Evolutionary conservation across 2,113 vertebrate genomes (phyloP), one percentile per base, ranked within the genome.

Genomic region (Pituophis catenifer): DNA sequence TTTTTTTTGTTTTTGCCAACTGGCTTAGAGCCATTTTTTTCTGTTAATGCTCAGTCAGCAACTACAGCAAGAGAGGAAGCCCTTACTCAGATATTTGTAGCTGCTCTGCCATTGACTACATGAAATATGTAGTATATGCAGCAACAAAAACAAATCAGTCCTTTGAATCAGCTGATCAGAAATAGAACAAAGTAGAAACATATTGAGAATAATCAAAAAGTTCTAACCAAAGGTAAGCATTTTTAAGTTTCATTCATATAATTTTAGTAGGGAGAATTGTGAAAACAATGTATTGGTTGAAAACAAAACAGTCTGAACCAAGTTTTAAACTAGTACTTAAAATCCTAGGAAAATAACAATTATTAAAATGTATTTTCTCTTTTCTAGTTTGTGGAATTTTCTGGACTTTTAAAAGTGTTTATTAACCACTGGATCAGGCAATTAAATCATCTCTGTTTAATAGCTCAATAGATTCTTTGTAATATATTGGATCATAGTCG

Each of bases 1-100:
- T 96, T 95, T 94, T 93, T 95, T 10, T 9, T 95, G 89, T 94
- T 97, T 91, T 95, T 98, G 98, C 98, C 98, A 98, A 0, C 91
- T 99, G 98, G 98, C 98, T 89, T 81, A 88, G 59, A 38, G 97
- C 98, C 98, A 98, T 96, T 95, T 95, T 96, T 96, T 95, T 97
- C 97, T 98, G 95, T 98, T 98, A 97, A 95, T 97, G 96, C 96
- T 96, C 95, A 93, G 97, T 95, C 97, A 97, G 94, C 96, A 97
- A 94, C 95, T 92, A 1, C 70, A 87, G 13, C 92, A 93, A 95
- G 94, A 97, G 96, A 97, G 97, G 97, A 97, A 98, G 96, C 97
- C 95, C 97, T 95, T 93, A 95, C 95, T 96, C 95, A 53, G 91
- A 93, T 94, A 95, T 94, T 97, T 94, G n/a, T 92, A 90, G 91